Evolutionary conservation across 2,888 invertebrate genomes (phyloP).

Genomic region (Luperina nickerlii): DNA sequence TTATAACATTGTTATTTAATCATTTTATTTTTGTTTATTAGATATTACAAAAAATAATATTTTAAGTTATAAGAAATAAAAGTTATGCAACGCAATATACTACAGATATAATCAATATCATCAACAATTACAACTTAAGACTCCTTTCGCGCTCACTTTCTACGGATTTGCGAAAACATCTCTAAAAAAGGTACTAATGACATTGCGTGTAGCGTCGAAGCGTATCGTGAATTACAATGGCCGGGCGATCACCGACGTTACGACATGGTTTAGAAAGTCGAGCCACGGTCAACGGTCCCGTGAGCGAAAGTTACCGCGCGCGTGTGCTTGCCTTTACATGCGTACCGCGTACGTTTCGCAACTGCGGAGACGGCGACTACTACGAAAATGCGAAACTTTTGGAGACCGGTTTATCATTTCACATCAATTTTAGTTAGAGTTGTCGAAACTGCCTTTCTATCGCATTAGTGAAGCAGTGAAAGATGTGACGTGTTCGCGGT

Average conservation of each 20-base stretch:
- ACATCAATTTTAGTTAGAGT: constrained; percentile 49
- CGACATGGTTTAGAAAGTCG: constrained; percentile 89
- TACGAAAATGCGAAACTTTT: constrained; percentile 63
- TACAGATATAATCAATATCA: background rate
- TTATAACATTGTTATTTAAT: background rate
- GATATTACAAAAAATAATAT: background rate
- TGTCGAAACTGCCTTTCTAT: constrained; percentile 61
- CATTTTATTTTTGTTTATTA: background rate
- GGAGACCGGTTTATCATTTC: constrained; percentile 61
- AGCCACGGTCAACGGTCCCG: constrained; percentile 88
- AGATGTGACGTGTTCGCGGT: constrained; percentile 31
- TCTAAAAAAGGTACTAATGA: constrained; percentile 81
- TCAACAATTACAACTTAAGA: constrained; percentile 12
- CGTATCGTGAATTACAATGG: constrained; percentile 88
- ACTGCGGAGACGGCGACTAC: constrained; percentile 59
- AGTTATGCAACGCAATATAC: background rate
- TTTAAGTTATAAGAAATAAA: background rate
- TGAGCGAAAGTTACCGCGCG: constrained; percentile 85
- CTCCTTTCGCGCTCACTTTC: constrained; percentile 76
- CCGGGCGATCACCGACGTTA: constrained; percentile 86
- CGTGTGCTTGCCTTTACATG: constrained; percentile 78
- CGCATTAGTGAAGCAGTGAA: constrained; percentile 43
- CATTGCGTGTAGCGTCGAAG: constrained; percentile 85
- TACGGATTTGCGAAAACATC: constrained; percentile 83
- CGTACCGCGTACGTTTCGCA: constrained; percentile 77